Percentiles rank a stretch among this genome's conserved stretches.
Evolutionary conservation across 1,140 invertebrate genomes (phyloP).

Genomic region (Drosophila quadrilineata): DNA sequence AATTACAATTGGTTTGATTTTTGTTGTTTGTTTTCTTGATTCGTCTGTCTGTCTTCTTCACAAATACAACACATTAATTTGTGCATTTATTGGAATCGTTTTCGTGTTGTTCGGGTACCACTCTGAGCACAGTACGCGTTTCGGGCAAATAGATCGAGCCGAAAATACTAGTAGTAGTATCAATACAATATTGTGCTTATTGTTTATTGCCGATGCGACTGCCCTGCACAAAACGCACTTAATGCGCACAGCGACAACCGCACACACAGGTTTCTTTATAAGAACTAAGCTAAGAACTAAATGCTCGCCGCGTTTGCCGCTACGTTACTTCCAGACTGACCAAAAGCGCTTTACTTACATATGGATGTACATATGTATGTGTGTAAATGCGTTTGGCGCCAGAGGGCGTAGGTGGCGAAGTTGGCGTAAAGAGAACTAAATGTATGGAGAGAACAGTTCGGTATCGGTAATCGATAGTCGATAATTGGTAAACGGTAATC

Average conservation of each 20-base stretch:
- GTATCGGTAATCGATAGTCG: constrained; percentile 28
- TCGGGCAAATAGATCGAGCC: constrained; percentile 8
- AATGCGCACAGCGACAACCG: constrained; percentile 31
- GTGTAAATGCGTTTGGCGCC: too few relatives aligned
- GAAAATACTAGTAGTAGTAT: constrained; percentile 22
- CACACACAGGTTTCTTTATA: constrained; percentile 58
- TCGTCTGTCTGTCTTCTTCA: constrained; percentile 52
- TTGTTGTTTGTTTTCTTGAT: too few relatives aligned
- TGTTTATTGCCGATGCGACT: constrained; percentile 30
- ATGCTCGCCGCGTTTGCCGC: constrained; percentile 64
- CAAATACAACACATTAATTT: constrained; percentile 75
- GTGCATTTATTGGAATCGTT: constrained; percentile 79
- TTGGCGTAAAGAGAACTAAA: constrained; percentile 66
- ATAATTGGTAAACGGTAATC: constrained; percentile 59
- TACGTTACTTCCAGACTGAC: too few relatives aligned
- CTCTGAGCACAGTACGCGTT: not conserved
- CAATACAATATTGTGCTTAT: constrained; percentile 13
- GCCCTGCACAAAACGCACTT: too few relatives aligned
- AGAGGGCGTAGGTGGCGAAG: constrained; percentile 56
- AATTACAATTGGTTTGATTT: too few relatives aligned
- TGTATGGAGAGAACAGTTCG: constrained; percentile 74
- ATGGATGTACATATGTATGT: not conserved
- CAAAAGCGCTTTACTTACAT: constrained; percentile 15
- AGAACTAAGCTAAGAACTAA: constrained; percentile 77
- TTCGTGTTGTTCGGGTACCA: constrained; percentile 26